These are phyloP conservation scores for Microplitis deprimator DNA, from an alignment of 2,888 invertebrate species.

Conservation along the genomic window DNA sequence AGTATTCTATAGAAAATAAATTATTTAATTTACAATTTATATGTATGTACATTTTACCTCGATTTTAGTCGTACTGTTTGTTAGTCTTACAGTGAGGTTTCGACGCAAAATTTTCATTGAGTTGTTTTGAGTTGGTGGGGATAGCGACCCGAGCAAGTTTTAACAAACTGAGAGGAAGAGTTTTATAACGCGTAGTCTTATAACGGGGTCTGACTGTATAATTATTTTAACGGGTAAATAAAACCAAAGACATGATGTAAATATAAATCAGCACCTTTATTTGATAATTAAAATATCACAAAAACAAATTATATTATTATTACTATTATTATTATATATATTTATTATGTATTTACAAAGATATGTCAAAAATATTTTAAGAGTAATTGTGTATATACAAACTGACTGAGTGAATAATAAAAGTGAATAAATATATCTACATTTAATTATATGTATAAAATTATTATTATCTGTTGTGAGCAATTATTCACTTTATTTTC, in stretches of 20 bases:
- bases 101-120: too few relatives aligned
- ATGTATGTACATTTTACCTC: too few relatives aligned
- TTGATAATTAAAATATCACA: background rate
- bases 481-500: constrained; percentile 25
- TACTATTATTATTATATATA: constrained; percentile 36
- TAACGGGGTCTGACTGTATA: too few relatives aligned
- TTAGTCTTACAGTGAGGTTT: too few relatives aligned
- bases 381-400: constrained; percentile 47
- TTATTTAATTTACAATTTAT: too few relatives aligned
- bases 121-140: too few relatives aligned
- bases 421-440: constrained; percentile 10
- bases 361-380: constrained; percentile 36
- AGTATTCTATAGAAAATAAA: too few relatives aligned
- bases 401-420: constrained; percentile 35
- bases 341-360: constrained; percentile 4
- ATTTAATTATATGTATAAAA: constrained; percentile 9
- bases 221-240: background rate
- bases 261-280: background rate
- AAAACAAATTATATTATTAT: constrained; percentile 36
- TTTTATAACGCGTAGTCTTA: too few relatives aligned
- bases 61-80: too few relatives aligned
- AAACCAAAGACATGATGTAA: background rate
- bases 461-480: constrained; percentile 25
- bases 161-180: too few relatives aligned
- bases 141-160: too few relatives aligned